Evolutionary conservation across 2,888 invertebrate species (phyloP), one percentile per base, ranked within the genome.

Genomic region (Lucinisca nassula): DNA sequence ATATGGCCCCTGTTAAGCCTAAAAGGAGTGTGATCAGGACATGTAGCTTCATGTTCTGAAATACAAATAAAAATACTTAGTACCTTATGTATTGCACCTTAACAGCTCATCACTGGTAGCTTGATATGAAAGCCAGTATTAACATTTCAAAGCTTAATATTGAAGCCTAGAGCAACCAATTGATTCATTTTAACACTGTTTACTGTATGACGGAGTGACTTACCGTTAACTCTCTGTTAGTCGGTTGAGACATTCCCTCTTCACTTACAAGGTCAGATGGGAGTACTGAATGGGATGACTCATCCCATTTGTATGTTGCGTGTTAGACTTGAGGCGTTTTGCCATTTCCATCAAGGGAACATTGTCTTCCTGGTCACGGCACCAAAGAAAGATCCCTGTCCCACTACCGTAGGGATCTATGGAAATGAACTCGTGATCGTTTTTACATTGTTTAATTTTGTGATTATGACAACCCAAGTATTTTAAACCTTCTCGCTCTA

Each of bases 291-390:
- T 75, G 24, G 40, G 37, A 17, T 70, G 21, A n/a, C 8, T 58
- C 27, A n/a, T 21, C 40, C 6, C 14, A n/a, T n/a, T n/a, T n/a
- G n/a, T n/a, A n/a, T n/a, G n/a, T n/a, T n/a, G 40, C 40, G 40
- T 40, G 51, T 27, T 58, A 6, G 37, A 14, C 51, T 72, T 80
- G 35, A 81, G 10, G 8, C 81, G 49, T 78, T 81, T 77, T 10
- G 40, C 17, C 30, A 78, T 17, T 37, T 85, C 80, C 73, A 81
- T 74, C 27, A 87, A 32, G n/a, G 84, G 87, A 32, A 87, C 84
- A 27, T 87, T 27, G 27, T 87, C 84, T 37, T 87, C 84, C 24
- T 55, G 17, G 17, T 75, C 55, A 55, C 70, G 27, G 70, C 17
- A 24, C 49, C 49, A n/a, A 24, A 4, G 6, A 40, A 40, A 40